Evolutionary conservation across 2,888 invertebrate genomes (phyloP), one percentile per base, ranked within the genome.

Genomic region (Smittia sp.): DNA sequence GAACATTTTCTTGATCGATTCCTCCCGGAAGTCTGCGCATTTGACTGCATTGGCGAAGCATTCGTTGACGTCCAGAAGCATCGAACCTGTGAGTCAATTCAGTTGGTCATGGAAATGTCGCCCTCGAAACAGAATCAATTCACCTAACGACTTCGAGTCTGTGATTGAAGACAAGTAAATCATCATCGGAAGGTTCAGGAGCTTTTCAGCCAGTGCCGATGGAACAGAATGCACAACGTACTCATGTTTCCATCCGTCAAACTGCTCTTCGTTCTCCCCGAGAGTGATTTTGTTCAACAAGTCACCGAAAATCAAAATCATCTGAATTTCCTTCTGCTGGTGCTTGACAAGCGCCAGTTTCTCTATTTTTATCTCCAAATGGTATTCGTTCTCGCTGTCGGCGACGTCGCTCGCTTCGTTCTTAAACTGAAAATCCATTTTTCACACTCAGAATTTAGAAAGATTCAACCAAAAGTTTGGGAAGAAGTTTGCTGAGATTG

Each of bases 331-430:
- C 2, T 62, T 20, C n/a, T 22, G 27, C 13, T 25, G 2, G 25
- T 58, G 4, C 15, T 72, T 32, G 6, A 20, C 24, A 3, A 72
- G 24, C 7, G 0, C n/a, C 13, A 72, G 25, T 22, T 52, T 27
- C n/a, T 54, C 54, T 13, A 72, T 54, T 38, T 72, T 52, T 9
- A 72, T 38, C 38, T 38, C 62, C 72, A 72, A 52, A 6, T 72
- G 58, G 24, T 72, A 72, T 62, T 72, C 72, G 38, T 72, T 72
- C 27, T 72, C 72, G 7, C n/a, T 27, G 18, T 69, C 41, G 22
- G 2, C 18, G 2, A 7, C 41, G 25, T 67, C 41, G 15, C n/a
- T 6, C 18, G 11, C 62, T 62, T 63, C 27, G 9, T 3, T 27
- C n/a, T 63, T 58, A 11, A 58, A 58, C 18, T 58, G 18, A 18